A percentile compares a stretch with the other conserved stretches of the same genome.
Evolutionary conservation across 2,797 vertebrate species (phyloP).

Genomic region (Rachycentron canadum): DNA sequence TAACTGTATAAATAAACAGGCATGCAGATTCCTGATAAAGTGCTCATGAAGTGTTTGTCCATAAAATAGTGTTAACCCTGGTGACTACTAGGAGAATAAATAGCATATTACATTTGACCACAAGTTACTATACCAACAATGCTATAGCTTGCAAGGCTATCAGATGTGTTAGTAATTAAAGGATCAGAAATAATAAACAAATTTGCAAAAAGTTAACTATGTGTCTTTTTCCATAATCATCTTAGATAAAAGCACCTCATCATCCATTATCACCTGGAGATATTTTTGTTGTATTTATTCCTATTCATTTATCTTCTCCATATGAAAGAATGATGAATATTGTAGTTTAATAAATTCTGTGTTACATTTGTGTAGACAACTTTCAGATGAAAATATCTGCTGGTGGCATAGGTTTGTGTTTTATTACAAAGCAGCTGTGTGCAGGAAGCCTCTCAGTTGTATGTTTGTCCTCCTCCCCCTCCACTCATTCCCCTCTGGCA

Average conservation of each 20-base stretch:
- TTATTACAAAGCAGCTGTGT: not conserved
- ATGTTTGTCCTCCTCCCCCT: not conserved
- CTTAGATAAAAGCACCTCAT: not conserved
- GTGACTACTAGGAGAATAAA: not conserved
- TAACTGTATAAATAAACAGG: not conserved
- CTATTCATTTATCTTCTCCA: not conserved
- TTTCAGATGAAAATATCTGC: not conserved
- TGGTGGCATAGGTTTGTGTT: not conserved
- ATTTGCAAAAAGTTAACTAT: not conserved
- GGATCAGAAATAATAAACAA: not conserved
- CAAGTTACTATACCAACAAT: constrained; percentile 8
- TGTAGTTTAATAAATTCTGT: not conserved
- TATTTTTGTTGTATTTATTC: not conserved
- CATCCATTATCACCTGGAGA: not conserved
- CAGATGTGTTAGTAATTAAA: not conserved
- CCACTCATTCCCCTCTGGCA: constrained; percentile 1
- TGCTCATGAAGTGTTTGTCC: not conserved
- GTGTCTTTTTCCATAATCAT: not conserved
- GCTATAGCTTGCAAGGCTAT: too few species aligned
- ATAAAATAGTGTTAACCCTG: not conserved
- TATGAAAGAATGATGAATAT: constrained; percentile 1
- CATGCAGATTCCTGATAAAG: not conserved
- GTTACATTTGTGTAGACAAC: not conserved
- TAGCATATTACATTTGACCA: not conserved
- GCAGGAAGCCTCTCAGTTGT: not conserved